Evolutionary conservation across 2,113 vertebrate genomes (phyloP), one percentile per base, ranked within the genome.

Genomic region (Rostratula benghalensis): DNA sequence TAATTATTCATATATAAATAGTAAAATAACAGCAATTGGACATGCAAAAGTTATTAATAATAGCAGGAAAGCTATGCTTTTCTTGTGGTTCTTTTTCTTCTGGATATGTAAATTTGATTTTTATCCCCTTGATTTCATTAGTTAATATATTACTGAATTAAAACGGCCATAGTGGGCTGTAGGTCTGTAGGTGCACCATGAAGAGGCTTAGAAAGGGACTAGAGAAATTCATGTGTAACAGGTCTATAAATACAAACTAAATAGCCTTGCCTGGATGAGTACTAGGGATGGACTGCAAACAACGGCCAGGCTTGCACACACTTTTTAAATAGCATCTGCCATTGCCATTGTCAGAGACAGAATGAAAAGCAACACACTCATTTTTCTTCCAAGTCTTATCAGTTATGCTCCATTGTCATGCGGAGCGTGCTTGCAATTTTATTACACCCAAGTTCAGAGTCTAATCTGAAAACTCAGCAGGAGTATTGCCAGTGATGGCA

Each of bases 241-340:
- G 16, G 8, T 41, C 45, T 65, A 56, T 7, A 74, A 85, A 73
- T 30, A 39, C 10, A 63, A 89, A 78, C 13, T 43, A 53, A 89
- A 76, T 13, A 68, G 33, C 7, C 43, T 21, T 5, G 11, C 10
- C 48, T 82, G 59, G 6, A 50, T 45, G 59, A 64, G n/a, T 21
- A 33, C 21, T 12, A 59, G 27, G 6, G 18, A 33, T 20, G 16
- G 33, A 39, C 31, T 37, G 5, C 13, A 74, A 74, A 37, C 5
- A 54, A 31, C 3, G 3, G 19, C 16, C 61, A 41, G n/a, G 48
- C 28, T 27, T 28, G n/a, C 18, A 68, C 9, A 31, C 0, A 1
- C 6, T 39, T 81, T 78, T 43, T 39, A 59, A 68, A 64, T 11
- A 12, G 11, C 24, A 82, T 35, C n/a, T 74, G 21, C 59, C 10